phyloP scores from a whole-genome alignment of 1,140 invertebrate species.

The Diachasma alloeum region DNA sequence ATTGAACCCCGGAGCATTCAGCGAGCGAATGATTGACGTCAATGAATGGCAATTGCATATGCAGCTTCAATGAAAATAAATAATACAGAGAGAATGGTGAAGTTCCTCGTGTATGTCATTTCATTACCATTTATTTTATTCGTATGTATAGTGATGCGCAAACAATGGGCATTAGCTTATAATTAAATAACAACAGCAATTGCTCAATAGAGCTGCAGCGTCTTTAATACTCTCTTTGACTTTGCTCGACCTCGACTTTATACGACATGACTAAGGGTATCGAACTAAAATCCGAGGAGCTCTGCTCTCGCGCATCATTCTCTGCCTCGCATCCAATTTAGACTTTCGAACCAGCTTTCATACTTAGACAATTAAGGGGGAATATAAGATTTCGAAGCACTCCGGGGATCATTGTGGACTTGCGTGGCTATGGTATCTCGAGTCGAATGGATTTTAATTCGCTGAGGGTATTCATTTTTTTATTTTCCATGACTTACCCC shows the following conservation, averaged over 20 bases:
- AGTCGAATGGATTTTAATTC: not conserved
- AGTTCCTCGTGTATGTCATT: not conserved
- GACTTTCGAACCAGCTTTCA: not conserved
- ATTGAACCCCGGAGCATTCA: not conserved
- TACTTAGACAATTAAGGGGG: not conserved
- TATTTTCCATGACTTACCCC: not conserved
- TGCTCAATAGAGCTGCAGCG: not conserved
- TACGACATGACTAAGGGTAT: not conserved
- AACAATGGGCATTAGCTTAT: not conserved
- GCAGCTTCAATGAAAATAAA: not conserved
- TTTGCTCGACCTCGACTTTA: not conserved
- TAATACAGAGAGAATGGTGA: not conserved
- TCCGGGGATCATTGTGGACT: not conserved
- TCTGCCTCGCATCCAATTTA: not conserved
- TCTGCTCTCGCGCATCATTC: not conserved
- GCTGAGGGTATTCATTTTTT: not conserved
- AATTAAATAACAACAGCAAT: not conserved
- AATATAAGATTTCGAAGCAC: not conserved
- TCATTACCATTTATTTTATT: not conserved
- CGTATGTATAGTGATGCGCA: not conserved
- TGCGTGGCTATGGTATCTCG: not conserved
- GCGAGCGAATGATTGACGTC: not conserved
- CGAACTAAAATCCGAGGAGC: not conserved
- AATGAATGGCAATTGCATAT: not conserved
- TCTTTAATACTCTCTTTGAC: not conserved